Evolutionary conservation across 2,888 invertebrate genomes (phyloP).

Genomic region (Synergus japonicus): DNA sequence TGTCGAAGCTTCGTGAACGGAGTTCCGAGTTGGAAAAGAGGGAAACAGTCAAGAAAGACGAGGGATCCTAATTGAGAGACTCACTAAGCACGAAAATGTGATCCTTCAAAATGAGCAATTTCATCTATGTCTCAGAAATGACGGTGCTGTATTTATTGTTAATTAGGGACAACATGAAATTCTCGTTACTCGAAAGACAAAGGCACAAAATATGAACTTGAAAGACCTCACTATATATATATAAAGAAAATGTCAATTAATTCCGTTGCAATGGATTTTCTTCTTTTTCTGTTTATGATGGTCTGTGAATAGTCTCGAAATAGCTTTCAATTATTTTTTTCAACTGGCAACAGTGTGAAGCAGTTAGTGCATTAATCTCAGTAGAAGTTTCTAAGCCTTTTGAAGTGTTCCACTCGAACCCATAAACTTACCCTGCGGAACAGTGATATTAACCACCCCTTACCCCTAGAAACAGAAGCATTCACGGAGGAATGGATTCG

Average conservation of each 20-base stretch:
- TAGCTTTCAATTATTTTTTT: background rate
- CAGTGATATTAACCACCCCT: constrained; percentile 44
- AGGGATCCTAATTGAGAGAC: constrained; percentile 34
- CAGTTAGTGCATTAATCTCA: constrained; percentile 29
- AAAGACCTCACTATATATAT: background rate
- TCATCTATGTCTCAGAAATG: constrained; percentile 15
- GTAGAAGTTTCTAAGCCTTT: constrained; percentile 21
- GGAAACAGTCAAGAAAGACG: constrained; percentile 24
- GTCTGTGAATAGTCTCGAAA: too few species aligned
- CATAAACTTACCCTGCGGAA: constrained; percentile 32
- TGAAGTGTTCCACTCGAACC: constrained; percentile 25
- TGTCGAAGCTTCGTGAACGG: constrained; percentile 16
- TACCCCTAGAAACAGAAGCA: constrained; percentile 37
- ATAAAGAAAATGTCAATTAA: background rate
- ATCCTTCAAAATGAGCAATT: constrained; percentile 26
- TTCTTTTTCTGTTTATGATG: background rate
- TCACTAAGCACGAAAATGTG: constrained; percentile 7
- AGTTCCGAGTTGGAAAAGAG: constrained; percentile 29
- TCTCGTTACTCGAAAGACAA: background rate
- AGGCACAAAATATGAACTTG: background rate
- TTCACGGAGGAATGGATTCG: constrained; percentile 41
- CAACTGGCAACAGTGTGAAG: background rate
- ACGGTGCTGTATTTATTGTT: constrained; percentile 23
- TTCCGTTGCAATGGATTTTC: background rate
- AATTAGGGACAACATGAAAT: constrained; percentile 8